phyloP scores from a whole-genome alignment of 1,140 invertebrate species.

The Drosophila varians region DNA sequence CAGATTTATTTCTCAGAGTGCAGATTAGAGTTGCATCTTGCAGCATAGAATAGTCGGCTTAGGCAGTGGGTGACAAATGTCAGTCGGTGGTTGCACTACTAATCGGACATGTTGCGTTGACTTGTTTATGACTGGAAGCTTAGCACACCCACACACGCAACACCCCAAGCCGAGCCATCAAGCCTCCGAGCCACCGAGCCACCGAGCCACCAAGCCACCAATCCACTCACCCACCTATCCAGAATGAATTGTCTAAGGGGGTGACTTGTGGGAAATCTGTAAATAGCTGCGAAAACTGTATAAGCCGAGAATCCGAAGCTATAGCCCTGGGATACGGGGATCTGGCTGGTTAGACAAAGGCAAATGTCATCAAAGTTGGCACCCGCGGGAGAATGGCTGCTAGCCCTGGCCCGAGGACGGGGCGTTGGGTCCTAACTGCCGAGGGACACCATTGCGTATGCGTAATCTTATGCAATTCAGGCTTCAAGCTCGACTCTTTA shows the following conservation, averaged over 20 bases:
- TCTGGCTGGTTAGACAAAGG: slow-evolving; percentile 18
- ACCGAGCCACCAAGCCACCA: slow-evolving; percentile 1
- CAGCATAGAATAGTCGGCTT: slow-evolving; percentile 14
- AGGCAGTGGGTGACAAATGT: slow-evolving; percentile 72
- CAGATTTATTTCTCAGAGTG: slow-evolving; percentile 42
- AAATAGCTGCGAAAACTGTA: slow-evolving; percentile 77
- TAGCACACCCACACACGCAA: slow-evolving; percentile 53
- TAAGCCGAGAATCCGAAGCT: slow-evolving; percentile 43
- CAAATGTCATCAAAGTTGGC: slow-evolving; percentile 54
- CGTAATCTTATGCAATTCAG: slow-evolving; percentile 66
- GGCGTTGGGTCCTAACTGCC: slow-evolving; percentile 18
- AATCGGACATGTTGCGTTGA: slow-evolving; percentile 81
- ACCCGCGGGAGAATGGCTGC: slow-evolving; percentile 51
- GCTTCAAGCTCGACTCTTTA: slow-evolving; percentile 30
- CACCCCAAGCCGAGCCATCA: background rate
- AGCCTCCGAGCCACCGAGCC: slow-evolving; percentile 7
- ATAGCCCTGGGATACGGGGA: slow-evolving; percentile 32
- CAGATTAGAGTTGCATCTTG: slow-evolving; percentile 44
- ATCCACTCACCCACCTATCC: slow-evolving; percentile 1
- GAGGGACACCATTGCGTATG: slow-evolving; percentile 59
- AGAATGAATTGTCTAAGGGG: slow-evolving; percentile 34
- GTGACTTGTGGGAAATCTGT: slow-evolving; percentile 79
- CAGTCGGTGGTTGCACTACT: slow-evolving; percentile 80
- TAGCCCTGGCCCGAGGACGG: slow-evolving; percentile 1
- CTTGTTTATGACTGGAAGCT: slow-evolving; percentile 79